Base-by-base conservation (phyloP, 2,797 vertebrate species). In the Mus caroli region DNA sequence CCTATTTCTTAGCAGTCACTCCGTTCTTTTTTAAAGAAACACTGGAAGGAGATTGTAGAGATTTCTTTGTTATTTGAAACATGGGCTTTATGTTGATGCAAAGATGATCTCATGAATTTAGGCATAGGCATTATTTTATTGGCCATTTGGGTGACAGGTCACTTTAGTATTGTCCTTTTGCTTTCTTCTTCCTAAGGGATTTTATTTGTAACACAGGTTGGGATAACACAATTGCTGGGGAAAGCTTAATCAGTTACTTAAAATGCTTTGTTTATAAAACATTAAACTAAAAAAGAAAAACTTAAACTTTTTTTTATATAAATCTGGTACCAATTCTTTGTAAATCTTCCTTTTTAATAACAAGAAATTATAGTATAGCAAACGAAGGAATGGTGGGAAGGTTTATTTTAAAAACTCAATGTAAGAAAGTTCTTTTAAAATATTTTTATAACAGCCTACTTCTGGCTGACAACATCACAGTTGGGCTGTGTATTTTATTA, bases 191-290 rank as follows among this genome's bases (percentile, higher is more conserved):
- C 79, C 46, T 62, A 83, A 90, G 94, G 43, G 73, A 82, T 84
- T 91, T 52, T 82, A 37, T 96, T 88, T 64, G 46, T 94, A 83
- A 89, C 79, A 91, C 58, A 93, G 31, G 40, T 86, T 22, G 43
- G 20, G 71, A 34, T 85, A 64, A 75, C 83, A 54, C 2, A 52
- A 15, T 83, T 34, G 56, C 76, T 87, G 50, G 20, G 28, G 26
- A 95, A 96, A 22, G 50, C 31, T 95, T 92, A 82, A 58, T 43
- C 91, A 46, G 28, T 93, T 92, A 92, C 88, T 96, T 95, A 93
- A 94, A 88, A 83, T 93, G n/a, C 80, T 97, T 95, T 97, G 43
- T 58, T 91, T 86, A 1, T 31, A 79, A 69, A 69, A 69, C 15
- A 6, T n/a, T 69, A n/a, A n/a, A n/a, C 31, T 50, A 50, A 50